Conservation (phyloP, 1,140 invertebrate genomes). For the Cydia strobilella region DNA sequence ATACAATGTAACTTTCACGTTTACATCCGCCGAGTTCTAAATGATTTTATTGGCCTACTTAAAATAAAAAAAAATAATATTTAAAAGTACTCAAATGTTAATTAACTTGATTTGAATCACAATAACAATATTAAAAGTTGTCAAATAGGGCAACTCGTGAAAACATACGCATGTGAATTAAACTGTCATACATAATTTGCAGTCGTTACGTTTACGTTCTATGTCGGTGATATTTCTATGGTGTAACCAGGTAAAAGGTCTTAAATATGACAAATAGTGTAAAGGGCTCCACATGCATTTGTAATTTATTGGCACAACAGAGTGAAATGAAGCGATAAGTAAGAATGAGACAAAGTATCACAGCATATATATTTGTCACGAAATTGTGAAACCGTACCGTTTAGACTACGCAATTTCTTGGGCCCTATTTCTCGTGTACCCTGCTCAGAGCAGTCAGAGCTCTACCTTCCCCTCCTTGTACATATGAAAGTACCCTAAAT, state of each 20-base stretch:
- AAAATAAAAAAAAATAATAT: not conserved
- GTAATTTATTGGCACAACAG: too few relatives aligned
- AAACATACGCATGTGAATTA: not conserved
- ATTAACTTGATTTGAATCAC: not conserved
- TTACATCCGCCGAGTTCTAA: not conserved
- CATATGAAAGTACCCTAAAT: too few relatives aligned
- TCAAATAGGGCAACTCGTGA: not conserved
- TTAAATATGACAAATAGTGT: not conserved
- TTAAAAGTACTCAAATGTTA: not conserved
- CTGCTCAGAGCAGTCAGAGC: too few relatives aligned
- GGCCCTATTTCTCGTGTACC: too few relatives aligned
- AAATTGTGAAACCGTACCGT: too few relatives aligned
- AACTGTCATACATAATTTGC: not conserved
- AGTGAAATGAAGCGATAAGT: too few relatives aligned
- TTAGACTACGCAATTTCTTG: too few relatives aligned
- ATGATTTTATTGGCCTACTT: not conserved
- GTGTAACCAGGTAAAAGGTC: not conserved
- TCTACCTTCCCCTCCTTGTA: too few relatives aligned
- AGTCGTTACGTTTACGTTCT: not conserved
- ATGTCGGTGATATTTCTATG: not conserved
- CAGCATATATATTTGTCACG: too few relatives aligned
- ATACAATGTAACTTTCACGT: conserved; percentile 39
- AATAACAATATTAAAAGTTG: not conserved
- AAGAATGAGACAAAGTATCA: too few relatives aligned
- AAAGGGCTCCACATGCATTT: not conserved